A percentile compares a stretch with the other conserved stretches of the same genome.
phyloP scores from a whole-genome alignment of 53 echinoderm and acorn worm genomes.

The Echinarachnius parma region DNA sequence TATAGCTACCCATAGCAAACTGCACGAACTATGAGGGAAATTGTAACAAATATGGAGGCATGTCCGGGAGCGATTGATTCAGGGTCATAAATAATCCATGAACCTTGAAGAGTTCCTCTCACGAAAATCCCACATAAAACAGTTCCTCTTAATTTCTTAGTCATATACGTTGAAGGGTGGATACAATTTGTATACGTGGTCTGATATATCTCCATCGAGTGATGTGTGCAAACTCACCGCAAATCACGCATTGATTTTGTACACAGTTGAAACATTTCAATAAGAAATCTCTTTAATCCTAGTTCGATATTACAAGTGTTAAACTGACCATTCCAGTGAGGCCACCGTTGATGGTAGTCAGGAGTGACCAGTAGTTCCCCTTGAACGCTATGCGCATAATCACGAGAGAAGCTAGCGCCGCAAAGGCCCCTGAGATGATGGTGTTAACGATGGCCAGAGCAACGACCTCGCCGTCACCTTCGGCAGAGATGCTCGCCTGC shows the following conservation, averaged over 20 bases:
- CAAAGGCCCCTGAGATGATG: slow-evolving; percentile 68
- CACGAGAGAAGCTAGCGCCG: slow-evolving; percentile 61
- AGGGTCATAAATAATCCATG: too few relatives aligned
- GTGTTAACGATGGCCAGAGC: slow-evolving; percentile 82
- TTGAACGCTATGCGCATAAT: slow-evolving; percentile 51
- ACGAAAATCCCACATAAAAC: too few relatives aligned
- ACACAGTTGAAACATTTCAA: background rate
- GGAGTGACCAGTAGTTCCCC: slow-evolving; percentile 71
- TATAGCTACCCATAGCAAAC: too few relatives aligned
- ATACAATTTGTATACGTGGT: too few relatives aligned
- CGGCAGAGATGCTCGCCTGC: slow-evolving; percentile 71
- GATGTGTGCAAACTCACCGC: too few relatives aligned
- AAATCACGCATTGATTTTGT: background rate
- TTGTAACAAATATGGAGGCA: too few relatives aligned
- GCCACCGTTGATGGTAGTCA: slow-evolving; percentile 87
- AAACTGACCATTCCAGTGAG: slow-evolving; percentile 85
- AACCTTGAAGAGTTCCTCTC: too few relatives aligned
- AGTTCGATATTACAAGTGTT: background rate
- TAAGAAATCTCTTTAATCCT: background rate
- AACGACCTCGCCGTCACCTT: slow-evolving; percentile 68
- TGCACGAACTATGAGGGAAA: too few relatives aligned
- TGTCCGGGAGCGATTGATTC: too few relatives aligned
- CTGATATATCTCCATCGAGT: too few relatives aligned
- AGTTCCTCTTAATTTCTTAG: too few relatives aligned
- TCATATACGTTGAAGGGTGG: too few relatives aligned